A percentile compares a stretch with the other conserved stretches of the same genome.
Conservation (phyloP, 2,888 invertebrate species). For the Stictocephala bisonia region DNA sequence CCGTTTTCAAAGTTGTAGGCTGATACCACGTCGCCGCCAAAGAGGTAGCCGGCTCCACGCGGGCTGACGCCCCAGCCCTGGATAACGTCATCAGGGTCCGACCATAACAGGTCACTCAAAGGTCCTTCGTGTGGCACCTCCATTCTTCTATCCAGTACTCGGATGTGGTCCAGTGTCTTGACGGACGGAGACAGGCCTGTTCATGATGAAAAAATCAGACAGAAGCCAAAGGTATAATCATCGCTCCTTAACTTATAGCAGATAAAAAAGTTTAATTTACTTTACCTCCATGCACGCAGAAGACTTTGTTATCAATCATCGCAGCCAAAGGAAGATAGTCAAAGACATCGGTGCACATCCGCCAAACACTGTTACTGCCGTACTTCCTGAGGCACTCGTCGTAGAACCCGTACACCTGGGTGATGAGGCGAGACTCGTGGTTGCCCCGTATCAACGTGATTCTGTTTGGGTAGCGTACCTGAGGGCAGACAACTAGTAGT, state of each 20-base stretch:
- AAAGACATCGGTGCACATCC: slow-evolving; percentile 99
- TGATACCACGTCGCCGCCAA: slow-evolving; percentile 97
- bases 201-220: no score
- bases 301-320: slow-evolving; percentile 94
- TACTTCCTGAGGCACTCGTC: slow-evolving; percentile 99
- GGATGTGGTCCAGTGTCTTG: slow-evolving; percentile 97
- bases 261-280: no score
- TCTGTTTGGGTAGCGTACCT: slow-evolving; percentile 98
- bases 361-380: slow-evolving; percentile 98
- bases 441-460: slow-evolving; percentile 98
- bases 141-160: slow-evolving; percentile 97
- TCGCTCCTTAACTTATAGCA: no score
- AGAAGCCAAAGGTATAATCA: no score
- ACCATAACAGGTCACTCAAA: slow-evolving; percentile 99
- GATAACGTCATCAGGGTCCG: slow-evolving; percentile 97
- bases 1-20: slow-evolving; percentile 92
- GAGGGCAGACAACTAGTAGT: no score
- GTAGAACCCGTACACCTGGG: slow-evolving; percentile 96
- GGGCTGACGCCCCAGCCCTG: slow-evolving; percentile 98
- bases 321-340: slow-evolving; percentile 97
- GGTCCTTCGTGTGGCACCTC: slow-evolving; percentile 98
- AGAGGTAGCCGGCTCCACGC: slow-evolving; percentile 97
- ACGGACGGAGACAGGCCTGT: slow-evolving; percentile 98
- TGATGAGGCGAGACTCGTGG: slow-evolving; percentile 98
- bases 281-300: slow-evolving; percentile 99